Percentiles rank a stretch among this genome's conserved stretches.
These are phyloP conservation scores for Smithornis capensis DNA, from an alignment of 2,113 vertebrate species.

Conservation along the genomic window DNA sequence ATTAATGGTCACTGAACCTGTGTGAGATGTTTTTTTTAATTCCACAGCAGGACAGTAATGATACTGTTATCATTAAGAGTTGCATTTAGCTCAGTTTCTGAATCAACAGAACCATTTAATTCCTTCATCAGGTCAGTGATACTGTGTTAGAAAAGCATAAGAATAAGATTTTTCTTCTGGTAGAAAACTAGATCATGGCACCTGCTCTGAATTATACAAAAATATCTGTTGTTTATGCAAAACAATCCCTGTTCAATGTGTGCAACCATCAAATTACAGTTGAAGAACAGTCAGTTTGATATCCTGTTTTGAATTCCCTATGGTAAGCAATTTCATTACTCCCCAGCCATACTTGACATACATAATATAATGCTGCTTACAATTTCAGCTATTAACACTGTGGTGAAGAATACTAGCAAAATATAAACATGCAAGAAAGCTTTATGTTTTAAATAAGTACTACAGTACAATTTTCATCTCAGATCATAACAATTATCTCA, in stretches of 20 bases:
- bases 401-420: not conserved
- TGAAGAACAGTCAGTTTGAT: not conserved
- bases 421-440: not conserved
- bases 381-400: not conserved
- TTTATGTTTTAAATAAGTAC: not conserved
- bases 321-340: not conserved
- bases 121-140: not conserved
- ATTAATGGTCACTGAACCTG: not conserved
- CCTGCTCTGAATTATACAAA: not conserved
- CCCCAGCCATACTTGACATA: not conserved
- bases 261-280: not conserved
- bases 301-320: not conserved
- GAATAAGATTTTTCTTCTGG: not conserved
- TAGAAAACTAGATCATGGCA: not conserved
- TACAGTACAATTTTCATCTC: not conserved
- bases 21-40: fast-evolving
- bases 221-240: not conserved
- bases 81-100: not conserved
- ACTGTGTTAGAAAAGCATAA: not conserved
- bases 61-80: not conserved
- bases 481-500: not conserved
- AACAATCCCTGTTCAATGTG: not conserved
- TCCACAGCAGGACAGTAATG: not conserved
- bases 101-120: not conserved
- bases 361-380: not conserved